Percentiles rank a stretch among this genome's conserved stretches.
phyloP scores from a whole-genome alignment of 2,113 vertebrate genomes.

The Sander lucioperca region DNA sequence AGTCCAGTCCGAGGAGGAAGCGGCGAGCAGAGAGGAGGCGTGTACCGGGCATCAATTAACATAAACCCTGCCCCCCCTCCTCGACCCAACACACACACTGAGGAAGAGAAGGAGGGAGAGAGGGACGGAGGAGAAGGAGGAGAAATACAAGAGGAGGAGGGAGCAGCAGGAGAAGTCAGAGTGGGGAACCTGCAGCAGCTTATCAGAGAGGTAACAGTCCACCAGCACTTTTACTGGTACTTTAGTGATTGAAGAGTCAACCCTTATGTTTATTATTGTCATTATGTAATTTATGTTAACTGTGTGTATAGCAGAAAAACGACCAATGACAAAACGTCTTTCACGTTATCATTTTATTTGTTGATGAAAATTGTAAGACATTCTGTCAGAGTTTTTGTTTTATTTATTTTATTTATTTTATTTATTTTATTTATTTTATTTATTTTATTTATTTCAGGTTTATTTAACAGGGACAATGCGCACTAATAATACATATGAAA shows the following conservation, averaged over 20 bases:
- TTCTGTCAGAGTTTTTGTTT: neutral
- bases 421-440: too few species aligned
- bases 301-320: neutral
- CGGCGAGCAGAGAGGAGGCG: conserved; percentile 70
- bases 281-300: neutral
- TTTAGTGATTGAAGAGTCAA: neutral
- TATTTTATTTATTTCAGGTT: too few species aligned
- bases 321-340: neutral
- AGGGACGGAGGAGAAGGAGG: neutral
- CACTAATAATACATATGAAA: too few species aligned
- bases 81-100: conserved; percentile 74
- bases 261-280: neutral
- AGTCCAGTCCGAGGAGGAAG: conserved; percentile 78
- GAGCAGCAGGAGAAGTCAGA: conserved; percentile 49
- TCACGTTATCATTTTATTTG: neutral
- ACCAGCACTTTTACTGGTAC: neutral
- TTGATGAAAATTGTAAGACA: neutral
- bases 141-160: conserved; percentile 10
- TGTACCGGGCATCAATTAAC: conserved; percentile 90
- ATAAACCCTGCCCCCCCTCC: conserved; percentile 88
- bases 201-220: conserved; percentile 87
- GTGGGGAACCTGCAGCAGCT: conserved; percentile 89
- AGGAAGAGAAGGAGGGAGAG: conserved; percentile 32
- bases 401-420: too few species aligned
- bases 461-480: too few species aligned